phyloP scores from a whole-genome alignment of 2,888 invertebrate genomes.

The Dicyrtoma fusca region DNA sequence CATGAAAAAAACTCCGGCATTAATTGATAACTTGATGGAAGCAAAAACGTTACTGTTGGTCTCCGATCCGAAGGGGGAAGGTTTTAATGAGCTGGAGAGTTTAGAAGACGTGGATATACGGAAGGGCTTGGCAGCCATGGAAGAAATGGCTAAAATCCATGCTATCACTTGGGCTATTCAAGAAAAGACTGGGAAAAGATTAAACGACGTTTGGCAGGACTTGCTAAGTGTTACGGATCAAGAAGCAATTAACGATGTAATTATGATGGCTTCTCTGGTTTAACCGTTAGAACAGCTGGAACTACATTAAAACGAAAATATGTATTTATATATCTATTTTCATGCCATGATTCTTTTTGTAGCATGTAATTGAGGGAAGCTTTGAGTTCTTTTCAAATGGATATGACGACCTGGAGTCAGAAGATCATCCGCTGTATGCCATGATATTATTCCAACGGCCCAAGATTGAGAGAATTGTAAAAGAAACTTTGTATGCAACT shows the following conservation, averaged over 20 bases:
- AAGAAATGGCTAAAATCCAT: constrained; percentile 56
- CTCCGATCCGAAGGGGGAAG: constrained; percentile 55
- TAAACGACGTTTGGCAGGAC: constrained; percentile 25
- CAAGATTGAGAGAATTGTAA: constrained; percentile 23
- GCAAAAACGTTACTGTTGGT: constrained; percentile 57
- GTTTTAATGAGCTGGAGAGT: constrained; percentile 54
- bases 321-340: background rate
- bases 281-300: background rate
- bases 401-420: background rate
- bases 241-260: constrained; percentile 30
- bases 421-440: background rate
- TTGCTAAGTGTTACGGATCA: constrained; percentile 18
- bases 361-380: constrained; percentile 27
- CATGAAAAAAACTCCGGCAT: constrained; percentile 42
- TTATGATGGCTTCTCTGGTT: no score
- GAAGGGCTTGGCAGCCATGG: constrained; percentile 53
- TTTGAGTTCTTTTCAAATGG: constrained; percentile 16
- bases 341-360: background rate
- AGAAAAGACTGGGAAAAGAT: constrained; percentile 20
- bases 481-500: constrained; percentile 8
- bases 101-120: constrained; percentile 54
- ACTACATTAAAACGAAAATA: background rate
- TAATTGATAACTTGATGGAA: constrained; percentile 48
- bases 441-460: constrained; percentile 2
- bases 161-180: constrained; percentile 54